Conservation (phyloP, 1,140 invertebrate species). For the Cherax destructor region DNA sequence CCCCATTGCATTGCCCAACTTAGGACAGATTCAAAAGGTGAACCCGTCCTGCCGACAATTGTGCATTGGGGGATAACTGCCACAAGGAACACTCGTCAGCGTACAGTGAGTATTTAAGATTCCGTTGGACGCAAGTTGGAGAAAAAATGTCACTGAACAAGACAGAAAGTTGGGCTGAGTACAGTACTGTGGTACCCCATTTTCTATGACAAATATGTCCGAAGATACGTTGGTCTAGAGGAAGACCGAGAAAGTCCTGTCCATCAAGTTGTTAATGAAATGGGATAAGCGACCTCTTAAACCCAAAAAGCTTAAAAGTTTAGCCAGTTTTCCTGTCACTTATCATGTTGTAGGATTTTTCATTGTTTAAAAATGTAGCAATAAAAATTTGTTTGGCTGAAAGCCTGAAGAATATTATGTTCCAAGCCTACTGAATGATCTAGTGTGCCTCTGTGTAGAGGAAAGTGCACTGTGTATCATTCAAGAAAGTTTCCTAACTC, state of each 20-base stretch:
- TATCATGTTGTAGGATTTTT: neutral
- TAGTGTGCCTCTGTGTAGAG: no score
- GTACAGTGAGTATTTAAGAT: constrained; percentile 7
- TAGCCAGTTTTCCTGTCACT: neutral
- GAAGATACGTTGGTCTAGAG: neutral
- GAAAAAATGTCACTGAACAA: neutral
- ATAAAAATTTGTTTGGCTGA: no score
- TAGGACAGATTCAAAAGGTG: neutral
- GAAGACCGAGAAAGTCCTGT: neutral
- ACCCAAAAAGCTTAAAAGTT: neutral
- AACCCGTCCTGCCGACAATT: neutral
- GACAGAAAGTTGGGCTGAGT: neutral
- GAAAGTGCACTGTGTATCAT: no score
- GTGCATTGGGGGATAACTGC: neutral
- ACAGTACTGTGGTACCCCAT: neutral
- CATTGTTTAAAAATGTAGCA: no score
- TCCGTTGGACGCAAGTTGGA: neutral
- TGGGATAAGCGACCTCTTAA: neutral
- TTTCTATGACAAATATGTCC: neutral
- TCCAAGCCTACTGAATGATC: no score
- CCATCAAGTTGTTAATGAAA: neutral
- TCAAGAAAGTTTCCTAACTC: no score
- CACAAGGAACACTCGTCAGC: constrained; percentile 2
- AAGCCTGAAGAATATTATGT: no score
- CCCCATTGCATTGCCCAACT: neutral